phyloP scores from a whole-genome alignment of 2,888 invertebrate species.

The Pseudolycoriella hygida region DNA sequence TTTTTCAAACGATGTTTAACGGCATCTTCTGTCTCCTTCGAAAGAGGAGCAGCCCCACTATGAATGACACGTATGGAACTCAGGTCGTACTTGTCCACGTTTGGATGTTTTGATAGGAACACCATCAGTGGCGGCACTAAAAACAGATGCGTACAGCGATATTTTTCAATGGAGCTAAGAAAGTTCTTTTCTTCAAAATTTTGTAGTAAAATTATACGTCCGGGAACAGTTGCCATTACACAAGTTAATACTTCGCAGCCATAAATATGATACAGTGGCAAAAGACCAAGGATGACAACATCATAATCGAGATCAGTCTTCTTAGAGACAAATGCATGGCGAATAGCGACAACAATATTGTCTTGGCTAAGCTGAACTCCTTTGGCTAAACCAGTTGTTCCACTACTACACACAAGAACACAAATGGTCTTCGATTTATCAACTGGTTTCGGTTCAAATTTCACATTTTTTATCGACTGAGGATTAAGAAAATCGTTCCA shows the following conservation, averaged over 20 bases:
- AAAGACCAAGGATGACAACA: constrained; percentile 17
- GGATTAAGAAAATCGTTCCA: too few relatives aligned
- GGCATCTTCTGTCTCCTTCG: constrained; percentile 47
- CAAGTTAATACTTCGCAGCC: constrained; percentile 50
- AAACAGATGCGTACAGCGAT: constrained; percentile 41
- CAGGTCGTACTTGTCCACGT: constrained; percentile 58
- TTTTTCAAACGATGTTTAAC: constrained; percentile 27
- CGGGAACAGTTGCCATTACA: constrained; percentile 40
- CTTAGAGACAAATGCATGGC: too few relatives aligned
- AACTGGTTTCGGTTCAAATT: too few relatives aligned
- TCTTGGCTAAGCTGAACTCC: too few relatives aligned
- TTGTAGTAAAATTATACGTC: constrained; percentile 22
- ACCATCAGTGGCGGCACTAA: constrained; percentile 74
- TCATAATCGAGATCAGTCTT: too few relatives aligned
- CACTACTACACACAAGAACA: too few relatives aligned
- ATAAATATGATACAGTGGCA: constrained; percentile 67
- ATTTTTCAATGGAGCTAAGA: constrained; percentile 42
- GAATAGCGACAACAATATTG: too few relatives aligned
- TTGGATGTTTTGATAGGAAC: constrained; percentile 64
- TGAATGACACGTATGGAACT: constrained; percentile 48
- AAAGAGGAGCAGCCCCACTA: constrained; percentile 70
- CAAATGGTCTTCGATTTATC: too few relatives aligned
- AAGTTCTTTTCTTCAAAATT: constrained; percentile 56
- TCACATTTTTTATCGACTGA: too few relatives aligned
- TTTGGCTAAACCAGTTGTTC: too few relatives aligned